These are phyloP conservation scores for Karalla daura DNA, from an alignment of 2,797 vertebrate species.

Conservation along the genomic window DNA sequence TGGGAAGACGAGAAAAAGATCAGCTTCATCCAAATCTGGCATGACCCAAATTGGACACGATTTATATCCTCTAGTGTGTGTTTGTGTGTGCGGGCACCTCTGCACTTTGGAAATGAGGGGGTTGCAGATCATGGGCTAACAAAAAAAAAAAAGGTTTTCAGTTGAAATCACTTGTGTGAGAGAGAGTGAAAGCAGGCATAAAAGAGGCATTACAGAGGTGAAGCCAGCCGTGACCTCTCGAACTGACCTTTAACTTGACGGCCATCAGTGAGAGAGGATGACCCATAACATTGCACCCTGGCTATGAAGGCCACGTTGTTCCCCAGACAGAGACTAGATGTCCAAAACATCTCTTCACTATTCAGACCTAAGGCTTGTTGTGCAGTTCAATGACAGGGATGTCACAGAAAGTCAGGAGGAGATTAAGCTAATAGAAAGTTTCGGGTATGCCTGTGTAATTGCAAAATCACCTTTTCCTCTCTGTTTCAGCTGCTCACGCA, in stretches of 20 bases:
- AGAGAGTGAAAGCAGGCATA: constrained; percentile 35
- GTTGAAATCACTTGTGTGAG: constrained; percentile 9
- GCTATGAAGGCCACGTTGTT: constrained; percentile 25
- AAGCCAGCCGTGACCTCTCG: constrained; percentile 25
- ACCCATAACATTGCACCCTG: constrained; percentile 21
- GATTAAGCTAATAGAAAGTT: too few species aligned
- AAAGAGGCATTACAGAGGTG: constrained; percentile 38
- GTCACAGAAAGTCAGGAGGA: background rate
- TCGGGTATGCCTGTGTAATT: too few species aligned
- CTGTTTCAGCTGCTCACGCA: background rate
- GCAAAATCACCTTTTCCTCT: background rate
- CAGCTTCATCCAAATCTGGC: constrained; percentile 11
- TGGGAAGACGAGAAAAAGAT: constrained; percentile 28
- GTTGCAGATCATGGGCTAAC: constrained; percentile 12
- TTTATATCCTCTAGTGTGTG: constrained; percentile 24
- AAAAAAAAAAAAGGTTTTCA: constrained; percentile 1
- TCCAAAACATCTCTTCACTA: background rate
- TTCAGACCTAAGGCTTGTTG: background rate
- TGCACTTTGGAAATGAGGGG: constrained; percentile 4
- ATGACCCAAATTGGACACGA: constrained; percentile 37
- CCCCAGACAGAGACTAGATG: constrained; percentile 16
- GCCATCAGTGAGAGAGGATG: constrained; percentile 29
- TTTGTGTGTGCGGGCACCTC: constrained; percentile 5
- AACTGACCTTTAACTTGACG: constrained; percentile 55
- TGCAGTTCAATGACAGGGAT: background rate